Evolutionary conservation across 2,113 vertebrate genomes (phyloP).

Genomic region (Percopsis transmontana): DNA sequence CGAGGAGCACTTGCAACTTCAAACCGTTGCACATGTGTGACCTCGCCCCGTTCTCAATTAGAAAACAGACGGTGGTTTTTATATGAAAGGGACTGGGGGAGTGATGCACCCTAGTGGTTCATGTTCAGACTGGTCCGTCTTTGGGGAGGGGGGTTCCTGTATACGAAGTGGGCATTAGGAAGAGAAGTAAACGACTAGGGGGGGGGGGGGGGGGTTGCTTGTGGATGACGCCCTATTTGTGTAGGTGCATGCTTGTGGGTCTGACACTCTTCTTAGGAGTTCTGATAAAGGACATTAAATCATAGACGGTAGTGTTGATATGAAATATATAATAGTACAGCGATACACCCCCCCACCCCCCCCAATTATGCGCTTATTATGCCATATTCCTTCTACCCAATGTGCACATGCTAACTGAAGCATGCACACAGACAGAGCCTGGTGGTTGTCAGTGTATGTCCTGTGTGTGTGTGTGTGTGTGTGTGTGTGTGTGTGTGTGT

Average conservation of each 20-base stretch:
- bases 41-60: constrained; percentile 15
- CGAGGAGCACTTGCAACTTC: constrained; percentile 12
- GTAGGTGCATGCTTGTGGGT: constrained; percentile 4
- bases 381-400: not conserved
- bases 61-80: not conserved
- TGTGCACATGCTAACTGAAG: constrained; percentile 19
- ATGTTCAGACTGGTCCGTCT: constrained; percentile 20
- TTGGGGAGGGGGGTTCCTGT: not conserved
- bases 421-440: constrained; percentile 11
- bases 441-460: constrained; percentile 21
- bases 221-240: constrained; percentile 20
- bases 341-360: not conserved
- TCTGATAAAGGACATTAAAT: constrained; percentile 13
- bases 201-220: not conserved
- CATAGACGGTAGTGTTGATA: not conserved
- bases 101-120: constrained; percentile 3
- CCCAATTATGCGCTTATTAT: too few relatives aligned
- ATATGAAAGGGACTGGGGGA: not conserved
- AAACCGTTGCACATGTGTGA: constrained; percentile 31
- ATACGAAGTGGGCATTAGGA: not conserved
- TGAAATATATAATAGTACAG: constrained; percentile 1
- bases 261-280: not conserved
- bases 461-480: too few relatives aligned
- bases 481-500: constrained; percentile 23
- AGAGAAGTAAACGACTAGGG: not conserved